A percentile compares a stretch with the other conserved stretches of the same genome.
Conservation (phyloP, 2,888 invertebrate genomes). For the Bombylius major region DNA sequence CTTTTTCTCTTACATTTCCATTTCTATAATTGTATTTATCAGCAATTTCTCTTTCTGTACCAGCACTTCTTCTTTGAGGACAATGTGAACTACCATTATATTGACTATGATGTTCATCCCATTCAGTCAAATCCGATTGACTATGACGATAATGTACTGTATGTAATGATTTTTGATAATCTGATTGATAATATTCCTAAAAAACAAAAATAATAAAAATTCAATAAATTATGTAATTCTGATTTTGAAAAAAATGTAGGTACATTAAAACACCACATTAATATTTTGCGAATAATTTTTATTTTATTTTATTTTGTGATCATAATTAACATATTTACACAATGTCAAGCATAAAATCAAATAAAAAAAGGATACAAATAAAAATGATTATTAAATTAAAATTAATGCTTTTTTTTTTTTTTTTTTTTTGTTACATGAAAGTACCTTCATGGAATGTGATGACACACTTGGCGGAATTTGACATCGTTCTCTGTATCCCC, state of each 20-base stretch:
- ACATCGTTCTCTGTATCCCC: slow-evolving; percentile 42
- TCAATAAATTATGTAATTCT: neutral
- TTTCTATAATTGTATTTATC: slow-evolving; percentile 31
- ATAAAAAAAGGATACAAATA: neutral
- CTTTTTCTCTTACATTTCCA: slow-evolving; percentile 31
- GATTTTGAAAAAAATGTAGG: slow-evolving; percentile 1
- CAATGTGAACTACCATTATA: slow-evolving; percentile 31
- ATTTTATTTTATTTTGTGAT: no score
- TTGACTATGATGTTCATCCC: slow-evolving; percentile 35
- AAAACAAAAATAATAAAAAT: slow-evolving; percentile 2
- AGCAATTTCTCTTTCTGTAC: slow-evolving; percentile 22
- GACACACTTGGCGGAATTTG: slow-evolving; percentile 54
- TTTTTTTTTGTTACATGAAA: neutral
- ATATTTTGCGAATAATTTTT: no score
- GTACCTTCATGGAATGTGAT: slow-evolving; percentile 59
- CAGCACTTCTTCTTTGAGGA: slow-evolving; percentile 25
- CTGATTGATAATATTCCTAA: slow-evolving; percentile 46
- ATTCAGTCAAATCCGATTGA: slow-evolving; percentile 38
- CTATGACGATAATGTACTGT: slow-evolving; percentile 39
- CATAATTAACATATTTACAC: no score
- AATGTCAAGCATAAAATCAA: neutral
- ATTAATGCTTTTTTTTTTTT: no score
- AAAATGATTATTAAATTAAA: no score
- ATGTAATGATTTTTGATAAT: slow-evolving; percentile 29
- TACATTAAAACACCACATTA: slow-evolving; percentile 4